Evolutionary conservation across 1,140 invertebrate species (phyloP).

Genomic region (Sinonovacula constricta): DNA sequence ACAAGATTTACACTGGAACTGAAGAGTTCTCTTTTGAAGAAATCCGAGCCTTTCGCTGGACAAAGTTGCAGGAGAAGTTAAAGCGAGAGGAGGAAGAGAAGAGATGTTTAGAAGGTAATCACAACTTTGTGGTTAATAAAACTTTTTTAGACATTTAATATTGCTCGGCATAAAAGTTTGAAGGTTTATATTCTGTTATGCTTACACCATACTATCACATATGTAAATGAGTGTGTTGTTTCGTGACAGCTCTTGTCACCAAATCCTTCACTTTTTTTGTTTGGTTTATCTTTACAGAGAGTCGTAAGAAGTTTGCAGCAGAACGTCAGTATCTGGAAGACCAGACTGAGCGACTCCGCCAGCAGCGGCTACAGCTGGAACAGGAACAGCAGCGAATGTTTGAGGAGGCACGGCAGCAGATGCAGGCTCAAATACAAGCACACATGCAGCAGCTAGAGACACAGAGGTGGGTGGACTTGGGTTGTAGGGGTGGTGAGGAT

Average conservation of each 20-base stretch:
- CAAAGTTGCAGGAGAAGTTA: conserved; percentile 58
- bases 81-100: conserved; percentile 55
- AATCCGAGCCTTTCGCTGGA: conserved; percentile 77
- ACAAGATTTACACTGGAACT: conserved; percentile 79
- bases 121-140: too few species aligned
- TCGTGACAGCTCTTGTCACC: too few species aligned
- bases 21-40: conserved; percentile 82
- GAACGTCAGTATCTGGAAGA: conserved; percentile 41
- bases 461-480: too few species aligned
- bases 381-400: conserved; percentile 59
- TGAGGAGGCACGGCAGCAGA: conserved; percentile 42
- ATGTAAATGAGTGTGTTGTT: too few species aligned
- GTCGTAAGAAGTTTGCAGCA: conserved; percentile 50
- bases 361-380: conserved; percentile 47
- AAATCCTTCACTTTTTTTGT: too few species aligned
- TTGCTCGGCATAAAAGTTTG: too few species aligned
- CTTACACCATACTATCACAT: too few species aligned
- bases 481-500: too few species aligned
- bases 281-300: conserved; percentile 40
- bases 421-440: conserved; percentile 35
- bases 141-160: too few species aligned
- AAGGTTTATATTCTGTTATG: too few species aligned
- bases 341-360: conserved; percentile 46
- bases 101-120: not conserved
- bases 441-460: conserved; percentile 53